A percentile compares a stretch with the other conserved stretches of the same genome.
These are phyloP conservation scores for Syngnathus scovelli DNA, from an alignment of 2,113 vertebrate genomes.

Conservation along the genomic window DNA sequence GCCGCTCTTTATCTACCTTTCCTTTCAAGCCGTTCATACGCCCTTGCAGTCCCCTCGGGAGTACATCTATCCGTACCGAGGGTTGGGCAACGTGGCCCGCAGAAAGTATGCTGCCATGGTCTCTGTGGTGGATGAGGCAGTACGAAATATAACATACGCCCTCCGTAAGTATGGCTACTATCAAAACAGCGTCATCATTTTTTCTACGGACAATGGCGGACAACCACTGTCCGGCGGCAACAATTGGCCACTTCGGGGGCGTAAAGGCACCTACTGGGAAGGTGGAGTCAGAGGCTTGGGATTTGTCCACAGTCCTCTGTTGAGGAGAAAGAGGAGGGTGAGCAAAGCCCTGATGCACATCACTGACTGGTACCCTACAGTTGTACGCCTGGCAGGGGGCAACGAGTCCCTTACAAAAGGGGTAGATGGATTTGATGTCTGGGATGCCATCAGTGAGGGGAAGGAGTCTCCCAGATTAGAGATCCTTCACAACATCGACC, in stretches of 20 bases:
- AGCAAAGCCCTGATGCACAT: constrained; percentile 88
- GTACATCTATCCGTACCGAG: constrained; percentile 87
- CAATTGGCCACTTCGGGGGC: constrained; percentile 94
- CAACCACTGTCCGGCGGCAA: constrained; percentile 92
- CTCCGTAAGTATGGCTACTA: constrained; percentile 94
- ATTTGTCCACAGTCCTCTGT: constrained; percentile 92
- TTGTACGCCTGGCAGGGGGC: constrained; percentile 84
- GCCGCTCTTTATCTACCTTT: constrained; percentile 91
- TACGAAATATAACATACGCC: constrained; percentile 89
- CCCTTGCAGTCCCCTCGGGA: constrained; percentile 89
- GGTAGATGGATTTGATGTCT: constrained; percentile 87
- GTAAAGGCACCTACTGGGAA: constrained; percentile 98
- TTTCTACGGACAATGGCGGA: constrained; percentile 92
- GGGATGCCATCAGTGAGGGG: constrained; percentile 88
- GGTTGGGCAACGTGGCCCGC: constrained; percentile 83
- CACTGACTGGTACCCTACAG: constrained; percentile 95
- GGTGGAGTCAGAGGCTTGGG: constrained; percentile 89
- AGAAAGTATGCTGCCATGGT: constrained; percentile 95
- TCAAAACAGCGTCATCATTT: constrained; percentile 88
- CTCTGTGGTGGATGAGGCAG: constrained; percentile 89
- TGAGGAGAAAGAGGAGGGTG: constrained; percentile 79
- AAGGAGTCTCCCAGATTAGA: constrained; percentile 83
- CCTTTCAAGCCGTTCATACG: constrained; percentile 93
- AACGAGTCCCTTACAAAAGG: constrained; percentile 73
- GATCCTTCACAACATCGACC: constrained; percentile 96